Percentiles rank a stretch among this genome's conserved stretches.
phyloP scores from a whole-genome alignment of 1,140 invertebrate species.

The Adoxophyes honmai region DNA sequence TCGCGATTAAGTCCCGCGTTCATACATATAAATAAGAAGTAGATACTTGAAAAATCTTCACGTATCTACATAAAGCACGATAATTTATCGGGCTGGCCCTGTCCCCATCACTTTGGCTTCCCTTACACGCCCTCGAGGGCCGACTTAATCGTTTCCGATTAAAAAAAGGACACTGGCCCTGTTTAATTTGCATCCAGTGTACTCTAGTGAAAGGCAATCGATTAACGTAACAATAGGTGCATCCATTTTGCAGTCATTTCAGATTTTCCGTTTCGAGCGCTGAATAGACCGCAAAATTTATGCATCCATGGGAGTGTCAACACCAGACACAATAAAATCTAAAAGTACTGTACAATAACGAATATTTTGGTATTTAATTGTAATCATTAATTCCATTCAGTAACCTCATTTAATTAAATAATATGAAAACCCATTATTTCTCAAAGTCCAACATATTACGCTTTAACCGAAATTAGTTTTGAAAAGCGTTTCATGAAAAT shows the following conservation, averaged over 20 bases:
- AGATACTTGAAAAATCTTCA: too few relatives aligned
- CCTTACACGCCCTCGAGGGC: neutral
- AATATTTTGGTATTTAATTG: too few relatives aligned
- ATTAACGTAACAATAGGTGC: conserved; percentile 8
- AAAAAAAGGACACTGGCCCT: conserved; percentile 5
- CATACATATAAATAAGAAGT: too few relatives aligned
- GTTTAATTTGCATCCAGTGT: conserved; percentile 1
- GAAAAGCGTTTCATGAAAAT: neutral
- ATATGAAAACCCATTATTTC: too few relatives aligned
- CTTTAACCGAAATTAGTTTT: neutral
- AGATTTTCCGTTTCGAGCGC: conserved; percentile 7
- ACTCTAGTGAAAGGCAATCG: conserved; percentile 14
- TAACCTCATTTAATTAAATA: too few relatives aligned
- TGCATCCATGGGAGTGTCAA: conserved; percentile 3
- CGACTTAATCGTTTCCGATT: conserved; percentile 12
- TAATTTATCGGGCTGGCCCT: conserved; percentile 6
- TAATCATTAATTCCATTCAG: too few relatives aligned
- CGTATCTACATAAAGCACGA: neutral
- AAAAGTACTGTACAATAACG: too few relatives aligned
- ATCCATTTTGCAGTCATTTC: conserved; percentile 10
- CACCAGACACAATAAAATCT: too few relatives aligned
- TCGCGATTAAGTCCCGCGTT: too few relatives aligned
- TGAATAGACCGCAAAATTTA: conserved; percentile 9
- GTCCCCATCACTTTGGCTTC: conserved; percentile 1
- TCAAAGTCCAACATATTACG: too few relatives aligned